phyloP scores from a whole-genome alignment of 2,113 vertebrate genomes.

The Ochotona curzoniae region DNA sequence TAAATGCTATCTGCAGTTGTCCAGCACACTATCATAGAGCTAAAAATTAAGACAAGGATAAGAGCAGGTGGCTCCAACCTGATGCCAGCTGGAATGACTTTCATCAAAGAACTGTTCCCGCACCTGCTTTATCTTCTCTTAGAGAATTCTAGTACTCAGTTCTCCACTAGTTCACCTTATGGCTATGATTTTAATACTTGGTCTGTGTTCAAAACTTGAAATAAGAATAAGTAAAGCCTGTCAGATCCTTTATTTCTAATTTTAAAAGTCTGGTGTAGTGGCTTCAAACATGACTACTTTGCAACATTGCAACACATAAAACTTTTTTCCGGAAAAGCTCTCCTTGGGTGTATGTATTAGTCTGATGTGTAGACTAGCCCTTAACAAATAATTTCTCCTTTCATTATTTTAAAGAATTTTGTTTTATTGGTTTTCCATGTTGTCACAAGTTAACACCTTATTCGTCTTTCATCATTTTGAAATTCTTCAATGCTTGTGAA shows the following conservation, averaged over 20 bases:
- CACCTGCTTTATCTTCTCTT: background rate
- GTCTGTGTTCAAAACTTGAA: slow-evolving; percentile 19
- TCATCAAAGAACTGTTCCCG: slow-evolving; percentile 26
- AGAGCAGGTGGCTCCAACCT: background rate
- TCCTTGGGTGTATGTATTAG: background rate
- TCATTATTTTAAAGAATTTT: background rate
- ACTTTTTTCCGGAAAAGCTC: background rate
- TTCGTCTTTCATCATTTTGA: slow-evolving; percentile 1
- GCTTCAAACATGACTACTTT: background rate
- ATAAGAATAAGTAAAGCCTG: slow-evolving; percentile 36
- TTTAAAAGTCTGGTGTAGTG: slow-evolving; percentile 21
- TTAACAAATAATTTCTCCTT: background rate
- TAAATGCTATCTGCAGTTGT: background rate
- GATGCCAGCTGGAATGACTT: background rate
- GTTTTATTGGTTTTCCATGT: background rate
- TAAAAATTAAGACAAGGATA: slow-evolving; percentile 32
- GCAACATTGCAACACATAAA: background rate
- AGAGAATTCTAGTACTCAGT: background rate
- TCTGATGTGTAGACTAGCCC: background rate
- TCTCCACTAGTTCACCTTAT: background rate
- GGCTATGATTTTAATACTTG: background rate
- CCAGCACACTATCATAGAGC: background rate
- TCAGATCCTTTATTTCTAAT: background rate
- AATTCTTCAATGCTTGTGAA: slow-evolving; percentile 23
- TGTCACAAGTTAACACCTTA: slow-evolving; percentile 28